A percentile compares a stretch with the other conserved stretches of the same genome.
Evolutionary conservation across 2,797 vertebrate genomes (phyloP).

Genomic region (Cossypha niveicapilla): DNA sequence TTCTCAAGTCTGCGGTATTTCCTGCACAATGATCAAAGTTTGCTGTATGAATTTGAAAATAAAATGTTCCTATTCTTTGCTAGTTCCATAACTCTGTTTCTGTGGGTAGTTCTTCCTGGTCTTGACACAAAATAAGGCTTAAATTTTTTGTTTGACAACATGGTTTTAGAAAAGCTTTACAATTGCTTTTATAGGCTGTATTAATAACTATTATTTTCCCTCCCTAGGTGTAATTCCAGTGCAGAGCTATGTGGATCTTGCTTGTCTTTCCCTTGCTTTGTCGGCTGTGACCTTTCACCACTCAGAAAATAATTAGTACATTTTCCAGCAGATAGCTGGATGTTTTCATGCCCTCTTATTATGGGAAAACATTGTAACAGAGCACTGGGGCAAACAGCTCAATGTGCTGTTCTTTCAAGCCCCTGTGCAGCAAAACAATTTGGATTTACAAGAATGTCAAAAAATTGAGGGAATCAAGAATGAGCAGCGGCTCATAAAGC

Average conservation of each 20-base stretch:
- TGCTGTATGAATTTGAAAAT: constrained; percentile 37
- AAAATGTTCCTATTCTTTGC: not conserved
- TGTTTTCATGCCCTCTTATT: constrained; percentile 24
- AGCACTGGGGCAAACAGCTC: constrained; percentile 20
- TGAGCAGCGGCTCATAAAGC: not conserved
- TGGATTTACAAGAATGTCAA: not conserved
- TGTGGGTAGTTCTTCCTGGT: constrained; percentile 4
- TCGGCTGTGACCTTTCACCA: constrained; percentile 35
- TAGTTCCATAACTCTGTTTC: constrained; percentile 23
- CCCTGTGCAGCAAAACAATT: not conserved
- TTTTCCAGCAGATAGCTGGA: constrained; percentile 59
- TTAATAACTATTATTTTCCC: not conserved
- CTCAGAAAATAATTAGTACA: constrained; percentile 52
- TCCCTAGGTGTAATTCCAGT: not conserved
- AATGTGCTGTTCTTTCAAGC: not conserved
- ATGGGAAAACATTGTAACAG: constrained; percentile 47
- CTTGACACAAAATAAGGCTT: constrained; percentile 33
- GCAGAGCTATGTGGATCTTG: constrained; percentile 20
- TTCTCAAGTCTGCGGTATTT: constrained; percentile 50
- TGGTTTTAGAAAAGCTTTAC: constrained; percentile 20
- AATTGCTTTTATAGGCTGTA: not conserved
- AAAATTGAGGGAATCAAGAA: not conserved
- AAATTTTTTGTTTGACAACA: not conserved
- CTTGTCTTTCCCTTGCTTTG: constrained; percentile 29
- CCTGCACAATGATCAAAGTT: constrained; percentile 45